phyloP scores from a whole-genome alignment of 2,797 vertebrate species.

The Diplodus sargus region DNA sequence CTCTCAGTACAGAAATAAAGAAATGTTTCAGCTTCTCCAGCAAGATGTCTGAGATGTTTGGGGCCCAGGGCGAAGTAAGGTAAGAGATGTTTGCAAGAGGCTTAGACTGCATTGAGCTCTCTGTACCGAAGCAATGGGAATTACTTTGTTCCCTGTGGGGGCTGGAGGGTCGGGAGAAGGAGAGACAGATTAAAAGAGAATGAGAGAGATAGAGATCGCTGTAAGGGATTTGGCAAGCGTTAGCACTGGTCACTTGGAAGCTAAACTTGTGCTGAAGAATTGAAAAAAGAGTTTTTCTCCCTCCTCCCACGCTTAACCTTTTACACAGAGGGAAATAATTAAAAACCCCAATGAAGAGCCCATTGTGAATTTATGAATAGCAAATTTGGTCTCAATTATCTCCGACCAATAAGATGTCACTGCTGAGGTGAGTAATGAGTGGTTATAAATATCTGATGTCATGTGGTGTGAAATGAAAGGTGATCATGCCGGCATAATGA shows the following conservation, averaged over 20 bases:
- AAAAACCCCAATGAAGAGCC: slow-evolving; percentile 59
- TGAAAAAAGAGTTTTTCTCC: slow-evolving; percentile 35
- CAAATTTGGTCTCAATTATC: slow-evolving; percentile 70
- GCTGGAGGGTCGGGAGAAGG: slow-evolving; percentile 32
- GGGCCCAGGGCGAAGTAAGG: slow-evolving; percentile 52
- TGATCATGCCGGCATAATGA: slow-evolving; percentile 49
- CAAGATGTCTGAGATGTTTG: slow-evolving; percentile 32
- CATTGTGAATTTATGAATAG: slow-evolving; percentile 70
- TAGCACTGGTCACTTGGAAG: slow-evolving; percentile 31
- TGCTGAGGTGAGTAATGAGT: slow-evolving; percentile 63
- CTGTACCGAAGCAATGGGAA: slow-evolving; percentile 43
- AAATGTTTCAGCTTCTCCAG: slow-evolving; percentile 30
- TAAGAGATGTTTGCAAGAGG: slow-evolving; percentile 53
- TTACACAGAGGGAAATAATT: slow-evolving; percentile 58
- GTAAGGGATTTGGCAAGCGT: slow-evolving; percentile 39
- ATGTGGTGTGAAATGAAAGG: slow-evolving; percentile 54
- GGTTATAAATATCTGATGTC: slow-evolving; percentile 61
- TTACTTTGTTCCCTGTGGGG: slow-evolving; percentile 55
- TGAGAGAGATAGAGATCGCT: slow-evolving; percentile 44
- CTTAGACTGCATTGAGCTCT: slow-evolving; percentile 50
- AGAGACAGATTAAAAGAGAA: slow-evolving; percentile 60
- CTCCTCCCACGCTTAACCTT: slow-evolving; percentile 61
- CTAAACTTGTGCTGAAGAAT: slow-evolving; percentile 39
- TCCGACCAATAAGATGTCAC: slow-evolving; percentile 59
- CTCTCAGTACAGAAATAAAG: slow-evolving; percentile 20